Evolutionary conservation across 2,113 vertebrate species (phyloP).

Genomic region (Bujurquina vittata): DNA sequence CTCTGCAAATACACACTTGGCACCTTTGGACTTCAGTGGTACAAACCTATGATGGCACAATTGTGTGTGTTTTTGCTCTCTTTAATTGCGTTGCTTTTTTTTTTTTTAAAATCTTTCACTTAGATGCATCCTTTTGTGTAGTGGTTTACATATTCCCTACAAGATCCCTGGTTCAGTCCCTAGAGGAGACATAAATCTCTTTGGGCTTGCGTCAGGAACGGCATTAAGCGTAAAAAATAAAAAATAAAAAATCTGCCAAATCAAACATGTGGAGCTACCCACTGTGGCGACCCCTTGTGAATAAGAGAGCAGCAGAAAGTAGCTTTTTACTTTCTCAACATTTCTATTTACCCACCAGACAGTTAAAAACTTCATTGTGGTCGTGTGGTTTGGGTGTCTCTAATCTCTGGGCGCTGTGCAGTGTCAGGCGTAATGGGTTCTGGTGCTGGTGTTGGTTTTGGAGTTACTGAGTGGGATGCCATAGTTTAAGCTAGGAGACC

Average conservation of each 20-base stretch:
- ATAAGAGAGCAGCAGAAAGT: background rate
- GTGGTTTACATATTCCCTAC: background rate
- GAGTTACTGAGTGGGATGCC: background rate
- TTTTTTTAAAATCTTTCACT: background rate
- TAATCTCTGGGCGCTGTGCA: background rate
- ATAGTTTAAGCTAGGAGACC: background rate
- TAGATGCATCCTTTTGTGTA: background rate
- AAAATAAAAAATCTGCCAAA: background rate
- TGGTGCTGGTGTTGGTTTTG: constrained; percentile 5
- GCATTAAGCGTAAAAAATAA: background rate
- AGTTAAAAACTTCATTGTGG: background rate
- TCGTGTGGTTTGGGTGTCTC: background rate
- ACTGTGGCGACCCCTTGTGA: background rate
- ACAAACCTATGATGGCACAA: background rate
- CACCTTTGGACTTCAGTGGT: constrained; percentile 3
- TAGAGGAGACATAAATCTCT: background rate
- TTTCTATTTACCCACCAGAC: background rate
- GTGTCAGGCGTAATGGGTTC: background rate
- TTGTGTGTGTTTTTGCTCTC: background rate
- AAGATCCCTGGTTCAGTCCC: background rate
- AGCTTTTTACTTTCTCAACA: background rate
- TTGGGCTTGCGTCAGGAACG: background rate
- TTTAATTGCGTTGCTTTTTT: background rate
- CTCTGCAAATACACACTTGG: constrained; percentile 12
- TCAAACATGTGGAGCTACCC: background rate